These are phyloP conservation scores for Cecropterus lyciades DNA, from an alignment of 1,140 invertebrate species.

Conservation along the genomic window DNA sequence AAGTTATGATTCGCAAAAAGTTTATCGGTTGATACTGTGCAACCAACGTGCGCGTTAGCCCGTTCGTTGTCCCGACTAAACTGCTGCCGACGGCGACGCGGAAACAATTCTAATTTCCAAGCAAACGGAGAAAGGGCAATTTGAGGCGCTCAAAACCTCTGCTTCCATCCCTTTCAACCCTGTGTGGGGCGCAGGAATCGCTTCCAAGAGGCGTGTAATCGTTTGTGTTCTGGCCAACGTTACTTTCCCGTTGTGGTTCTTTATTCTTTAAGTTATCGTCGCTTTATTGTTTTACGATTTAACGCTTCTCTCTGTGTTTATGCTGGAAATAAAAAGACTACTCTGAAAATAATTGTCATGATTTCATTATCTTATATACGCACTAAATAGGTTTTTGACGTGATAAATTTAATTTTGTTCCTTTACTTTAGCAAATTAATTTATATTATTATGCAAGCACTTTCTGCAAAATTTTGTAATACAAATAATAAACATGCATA, in stretches of 20 bases:
- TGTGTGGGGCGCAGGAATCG: constrained; percentile 32
- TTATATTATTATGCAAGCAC: too few species aligned
- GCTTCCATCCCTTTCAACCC: constrained; percentile 40
- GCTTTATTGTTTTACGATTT: constrained; percentile 30
- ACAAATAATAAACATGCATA: too few species aligned
- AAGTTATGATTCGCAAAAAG: constrained; percentile 9
- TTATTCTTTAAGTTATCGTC: constrained; percentile 26
- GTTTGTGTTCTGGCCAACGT: constrained; percentile 37
- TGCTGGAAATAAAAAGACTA: neutral
- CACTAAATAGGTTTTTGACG: too few species aligned
- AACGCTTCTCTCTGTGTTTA: neutral
- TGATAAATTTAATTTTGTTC: too few species aligned
- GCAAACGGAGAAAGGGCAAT: constrained; percentile 37
- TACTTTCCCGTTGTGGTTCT: constrained; percentile 23
- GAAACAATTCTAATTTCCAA: constrained; percentile 39
- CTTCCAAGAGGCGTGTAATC: constrained; percentile 40
- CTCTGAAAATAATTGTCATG: too few species aligned
- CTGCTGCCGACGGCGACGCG: constrained; percentile 31
- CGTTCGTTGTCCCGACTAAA: constrained; percentile 33
- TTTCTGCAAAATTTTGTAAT: too few species aligned
- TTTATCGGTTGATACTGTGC: constrained; percentile 19
- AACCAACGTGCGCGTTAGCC: constrained; percentile 34
- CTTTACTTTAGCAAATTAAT: too few species aligned
- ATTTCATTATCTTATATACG: too few species aligned
- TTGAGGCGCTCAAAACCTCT: constrained; percentile 34